Percentiles rank a stretch among this genome's conserved stretches.
Evolutionary conservation across 2,797 vertebrate species (phyloP).

Genomic region (Danio kyathit): DNA sequence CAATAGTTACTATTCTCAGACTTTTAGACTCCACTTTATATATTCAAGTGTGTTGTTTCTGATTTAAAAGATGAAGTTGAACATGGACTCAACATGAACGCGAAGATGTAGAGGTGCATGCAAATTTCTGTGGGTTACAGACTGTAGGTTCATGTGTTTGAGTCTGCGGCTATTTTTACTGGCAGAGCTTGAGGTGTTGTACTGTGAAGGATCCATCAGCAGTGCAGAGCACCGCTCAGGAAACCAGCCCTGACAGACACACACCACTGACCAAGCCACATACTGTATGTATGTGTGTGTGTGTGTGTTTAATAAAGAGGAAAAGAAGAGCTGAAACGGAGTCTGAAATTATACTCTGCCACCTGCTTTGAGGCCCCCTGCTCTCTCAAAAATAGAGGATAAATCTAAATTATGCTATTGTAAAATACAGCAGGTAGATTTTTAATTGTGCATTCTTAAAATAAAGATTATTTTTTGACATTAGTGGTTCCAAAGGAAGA

Average conservation of each 20-base stretch:
- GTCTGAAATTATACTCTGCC: slow-evolving; percentile 14
- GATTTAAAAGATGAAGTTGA: not conserved
- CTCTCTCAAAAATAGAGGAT: slow-evolving; percentile 19
- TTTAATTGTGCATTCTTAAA: not conserved
- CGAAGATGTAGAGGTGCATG: slow-evolving; percentile 37
- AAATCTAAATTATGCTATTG: slow-evolving; percentile 9
- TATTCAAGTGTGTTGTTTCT: not conserved
- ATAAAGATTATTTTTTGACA: not conserved
- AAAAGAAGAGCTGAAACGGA: slow-evolving; percentile 27
- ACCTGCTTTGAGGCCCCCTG: slow-evolving; percentile 29
- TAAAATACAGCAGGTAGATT: not conserved
- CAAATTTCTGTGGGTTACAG: slow-evolving; percentile 45
- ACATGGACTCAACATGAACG: slow-evolving; percentile 15
- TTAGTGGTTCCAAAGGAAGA: not conserved
- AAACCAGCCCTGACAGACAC: slow-evolving; percentile 64
- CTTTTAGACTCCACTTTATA: not conserved
- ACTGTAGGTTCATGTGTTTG: slow-evolving; percentile 45
- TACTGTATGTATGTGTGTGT: slow-evolving; percentile 41
- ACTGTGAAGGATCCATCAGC: slow-evolving; percentile 68
- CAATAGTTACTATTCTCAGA: not conserved
- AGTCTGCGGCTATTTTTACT: slow-evolving; percentile 50
- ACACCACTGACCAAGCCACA: slow-evolving; percentile 58
- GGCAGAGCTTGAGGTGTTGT: slow-evolving; percentile 58
- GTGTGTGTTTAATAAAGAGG: slow-evolving; percentile 44
- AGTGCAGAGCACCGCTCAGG: slow-evolving; percentile 57